phyloP scores from a whole-genome alignment of 2,113 vertebrate species.

The Ochotona princeps region DNA sequence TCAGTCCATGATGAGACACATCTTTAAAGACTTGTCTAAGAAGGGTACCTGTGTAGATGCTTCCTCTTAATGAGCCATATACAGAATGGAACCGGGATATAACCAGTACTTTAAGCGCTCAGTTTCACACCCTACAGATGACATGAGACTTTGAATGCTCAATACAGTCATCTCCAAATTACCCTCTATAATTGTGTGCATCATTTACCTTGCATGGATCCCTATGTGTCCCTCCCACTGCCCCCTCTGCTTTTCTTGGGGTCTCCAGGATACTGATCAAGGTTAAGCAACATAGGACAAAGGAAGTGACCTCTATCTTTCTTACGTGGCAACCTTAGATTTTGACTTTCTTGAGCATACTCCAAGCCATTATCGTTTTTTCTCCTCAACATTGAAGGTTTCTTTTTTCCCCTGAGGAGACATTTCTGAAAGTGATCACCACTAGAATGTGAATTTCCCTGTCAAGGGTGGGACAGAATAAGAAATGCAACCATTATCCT shows the following conservation, averaged over 20 bases:
- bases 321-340: constrained; percentile 21
- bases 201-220: background rate
- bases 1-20: constrained; percentile 25
- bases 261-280: background rate
- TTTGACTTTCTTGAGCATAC: constrained; percentile 39
- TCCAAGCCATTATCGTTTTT: background rate
- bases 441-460: constrained; percentile 69
- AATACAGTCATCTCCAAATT: constrained; percentile 25
- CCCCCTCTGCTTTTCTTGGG: background rate
- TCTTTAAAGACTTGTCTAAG: constrained; percentile 65
- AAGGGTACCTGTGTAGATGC: constrained; percentile 48
- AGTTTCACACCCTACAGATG: constrained; percentile 49
- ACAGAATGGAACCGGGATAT: constrained; percentile 57
- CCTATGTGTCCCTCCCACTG: background rate
- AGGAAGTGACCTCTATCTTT: background rate
- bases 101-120: constrained; percentile 63
- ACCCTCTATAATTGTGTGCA: background rate
- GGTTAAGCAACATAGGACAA: background rate
- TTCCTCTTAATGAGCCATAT: constrained; percentile 76
- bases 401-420: constrained; percentile 48
- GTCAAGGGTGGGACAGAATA: constrained; percentile 64
- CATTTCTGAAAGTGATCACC: constrained; percentile 74
- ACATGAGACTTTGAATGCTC: constrained; percentile 80
- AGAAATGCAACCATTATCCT: constrained; percentile 69
- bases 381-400: constrained; percentile 45